phyloP scores from a whole-genome alignment of 2,113 vertebrate genomes.

The Oxygymnocypris stewartii region DNA sequence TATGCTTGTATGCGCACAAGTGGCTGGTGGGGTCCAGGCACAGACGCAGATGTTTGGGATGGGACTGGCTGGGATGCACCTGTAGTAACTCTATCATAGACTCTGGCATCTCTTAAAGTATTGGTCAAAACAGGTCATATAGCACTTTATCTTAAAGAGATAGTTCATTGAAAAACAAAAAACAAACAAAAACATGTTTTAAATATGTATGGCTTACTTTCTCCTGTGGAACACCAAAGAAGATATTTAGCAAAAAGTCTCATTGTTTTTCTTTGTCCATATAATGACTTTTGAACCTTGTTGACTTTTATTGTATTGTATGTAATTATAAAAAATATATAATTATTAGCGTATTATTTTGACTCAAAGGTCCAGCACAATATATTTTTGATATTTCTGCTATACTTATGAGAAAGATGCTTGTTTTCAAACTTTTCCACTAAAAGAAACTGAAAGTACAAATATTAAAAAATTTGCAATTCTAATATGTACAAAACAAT shows the following conservation, averaged over 20 bases:
- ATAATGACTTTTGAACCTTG: neutral
- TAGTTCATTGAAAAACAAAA: neutral
- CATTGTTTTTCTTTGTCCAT: neutral
- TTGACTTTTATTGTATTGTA: too few species aligned
- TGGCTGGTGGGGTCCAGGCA: slow-evolving; percentile 20
- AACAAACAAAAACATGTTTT: neutral
- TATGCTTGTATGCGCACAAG: slow-evolving; percentile 18
- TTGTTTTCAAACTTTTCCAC: too few species aligned
- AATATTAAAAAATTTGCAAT: too few species aligned
- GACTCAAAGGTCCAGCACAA: too few species aligned
- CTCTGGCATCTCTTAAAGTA: neutral
- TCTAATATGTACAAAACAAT: too few species aligned
- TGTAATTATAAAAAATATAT: too few species aligned
- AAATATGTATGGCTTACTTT: neutral
- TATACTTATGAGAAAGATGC: too few species aligned
- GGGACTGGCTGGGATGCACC: slow-evolving; percentile 13
- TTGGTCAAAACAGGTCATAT: neutral
- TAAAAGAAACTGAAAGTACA: too few species aligned
- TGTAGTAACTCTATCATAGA: slow-evolving; percentile 40
- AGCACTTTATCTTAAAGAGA: neutral
- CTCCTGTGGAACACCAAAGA: neutral
- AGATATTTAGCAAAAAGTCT: neutral
- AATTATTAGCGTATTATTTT: too few species aligned
- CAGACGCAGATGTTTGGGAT: slow-evolving; percentile 39
- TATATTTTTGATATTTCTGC: too few species aligned